Percentiles rank a stretch among this genome's conserved stretches.
These are phyloP conservation scores for Clivina fossor DNA, from an alignment of 2,888 invertebrate genomes.

Conservation along the genomic window DNA sequence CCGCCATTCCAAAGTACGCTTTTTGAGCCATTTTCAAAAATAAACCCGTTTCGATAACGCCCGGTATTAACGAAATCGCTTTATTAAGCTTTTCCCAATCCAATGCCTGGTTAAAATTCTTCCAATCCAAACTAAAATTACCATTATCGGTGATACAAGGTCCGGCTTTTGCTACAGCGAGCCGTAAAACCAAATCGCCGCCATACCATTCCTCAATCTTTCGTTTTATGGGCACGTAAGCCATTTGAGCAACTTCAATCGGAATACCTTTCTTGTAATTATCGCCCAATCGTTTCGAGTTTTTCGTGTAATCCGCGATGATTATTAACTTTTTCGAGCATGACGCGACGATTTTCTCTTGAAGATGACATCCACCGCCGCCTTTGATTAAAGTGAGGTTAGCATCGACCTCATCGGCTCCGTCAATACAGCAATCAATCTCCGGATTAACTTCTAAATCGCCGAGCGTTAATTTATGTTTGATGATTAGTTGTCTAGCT, in stretches of 20 bases:
- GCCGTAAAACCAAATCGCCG: conserved; percentile 75
- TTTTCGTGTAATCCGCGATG: conserved; percentile 93
- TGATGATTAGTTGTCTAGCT: conserved; percentile 84
- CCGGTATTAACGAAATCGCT: conserved; percentile 77
- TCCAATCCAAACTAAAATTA: conserved; percentile 96
- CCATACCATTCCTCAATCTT: conserved; percentile 72
- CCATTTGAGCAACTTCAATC: conserved; percentile 93
- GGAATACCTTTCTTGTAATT: conserved; percentile 93
- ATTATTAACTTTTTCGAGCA: conserved; percentile 84
- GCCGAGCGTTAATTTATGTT: conserved; percentile 75
- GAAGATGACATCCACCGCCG: conserved; percentile 94
- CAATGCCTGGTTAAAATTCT: conserved; percentile 59
- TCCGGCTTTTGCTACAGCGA: conserved; percentile 89
- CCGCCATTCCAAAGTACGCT: conserved; percentile 86
- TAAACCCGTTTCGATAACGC: conserved; percentile 93
- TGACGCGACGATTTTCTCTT: conserved; percentile 97
- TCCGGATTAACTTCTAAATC: conserved; percentile 82
- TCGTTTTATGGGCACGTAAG: conserved; percentile 78
- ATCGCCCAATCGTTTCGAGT: conserved; percentile 79
- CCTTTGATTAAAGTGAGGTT: conserved; percentile 92
- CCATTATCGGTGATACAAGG: conserved; percentile 98
- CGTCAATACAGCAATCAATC: conserved; percentile 91
- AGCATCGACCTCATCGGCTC: conserved; percentile 95
- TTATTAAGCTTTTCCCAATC: conserved; percentile 70
- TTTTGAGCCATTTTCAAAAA: conserved; percentile 90